Evolutionary conservation across 1,140 invertebrate genomes (phyloP).

Genomic region (Drosophila bocki): DNA sequence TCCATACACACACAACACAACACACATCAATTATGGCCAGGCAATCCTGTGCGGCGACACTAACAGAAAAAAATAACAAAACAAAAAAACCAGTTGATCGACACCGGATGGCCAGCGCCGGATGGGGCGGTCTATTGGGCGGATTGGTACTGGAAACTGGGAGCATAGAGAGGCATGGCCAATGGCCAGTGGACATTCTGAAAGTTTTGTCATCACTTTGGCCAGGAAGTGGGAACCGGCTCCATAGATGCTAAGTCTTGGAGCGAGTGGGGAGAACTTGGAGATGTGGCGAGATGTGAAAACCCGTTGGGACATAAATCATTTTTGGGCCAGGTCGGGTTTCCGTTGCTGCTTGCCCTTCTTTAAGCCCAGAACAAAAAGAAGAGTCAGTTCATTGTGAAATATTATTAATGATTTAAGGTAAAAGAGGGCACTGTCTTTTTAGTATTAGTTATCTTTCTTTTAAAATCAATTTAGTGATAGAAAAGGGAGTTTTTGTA

Average conservation of each 20-base stretch:
- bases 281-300: slow-evolving; percentile 19
- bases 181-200: slow-evolving; percentile 49
- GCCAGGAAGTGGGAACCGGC: slow-evolving; percentile 81
- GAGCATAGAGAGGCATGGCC: slow-evolving; percentile 8
- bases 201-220: slow-evolving; percentile 73
- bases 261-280: slow-evolving; percentile 22
- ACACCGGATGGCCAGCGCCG: slow-evolving; percentile 74
- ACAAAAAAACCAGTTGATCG: slow-evolving; percentile 63
- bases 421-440: background rate
- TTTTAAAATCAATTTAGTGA: background rate
- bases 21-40: slow-evolving; percentile 57
- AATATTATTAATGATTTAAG: background rate
- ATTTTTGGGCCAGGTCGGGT: slow-evolving; percentile 48
- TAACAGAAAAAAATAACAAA: slow-evolving; percentile 12
- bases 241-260: slow-evolving; percentile 36
- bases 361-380: slow-evolving; percentile 2
- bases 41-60: slow-evolving; percentile 58
- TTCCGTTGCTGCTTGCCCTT: slow-evolving; percentile 5
- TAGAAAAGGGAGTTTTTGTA: background rate
- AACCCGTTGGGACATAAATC: slow-evolving; percentile 56
- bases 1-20: slow-evolving; percentile 19
- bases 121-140: slow-evolving; percentile 65
- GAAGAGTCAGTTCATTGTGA: background rate
- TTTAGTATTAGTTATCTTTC: background rate
- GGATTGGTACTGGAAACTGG: slow-evolving; percentile 35